Conservation (phyloP, 2,113 vertebrate genomes). For the Phoxinus phoxinus region DNA sequence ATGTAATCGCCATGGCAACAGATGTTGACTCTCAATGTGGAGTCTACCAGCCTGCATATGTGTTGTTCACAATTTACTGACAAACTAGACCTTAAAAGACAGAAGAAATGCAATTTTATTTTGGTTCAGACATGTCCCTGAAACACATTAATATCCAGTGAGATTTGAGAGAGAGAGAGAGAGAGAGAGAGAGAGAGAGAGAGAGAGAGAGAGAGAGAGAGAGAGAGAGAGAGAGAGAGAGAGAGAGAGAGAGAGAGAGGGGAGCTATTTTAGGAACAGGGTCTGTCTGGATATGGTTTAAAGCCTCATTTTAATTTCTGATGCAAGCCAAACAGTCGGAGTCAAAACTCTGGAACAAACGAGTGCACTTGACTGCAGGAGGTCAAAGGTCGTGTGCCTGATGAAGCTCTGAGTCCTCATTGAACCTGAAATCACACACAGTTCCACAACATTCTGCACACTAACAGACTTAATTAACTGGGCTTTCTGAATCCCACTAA, state of each 20-base stretch:
- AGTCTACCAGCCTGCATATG: not conserved
- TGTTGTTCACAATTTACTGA: slow-evolving; percentile 11
- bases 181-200: too few relatives aligned
- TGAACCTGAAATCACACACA: slow-evolving; percentile 13
- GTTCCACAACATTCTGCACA: slow-evolving; percentile 17
- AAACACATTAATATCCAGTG: slow-evolving; percentile 26
- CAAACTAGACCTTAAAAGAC: slow-evolving; percentile 10
- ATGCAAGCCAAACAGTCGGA: slow-evolving; percentile 24
- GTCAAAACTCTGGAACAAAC: slow-evolving; percentile 30
- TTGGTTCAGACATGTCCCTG: slow-evolving; percentile 10
- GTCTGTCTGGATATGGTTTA: not conserved
- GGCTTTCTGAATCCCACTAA: slow-evolving; percentile 22
- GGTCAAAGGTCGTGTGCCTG: slow-evolving; percentile 17
- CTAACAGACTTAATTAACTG: slow-evolving; percentile 33
- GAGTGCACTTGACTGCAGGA: not conserved
- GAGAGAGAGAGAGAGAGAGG: not conserved
- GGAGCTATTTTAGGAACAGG: slow-evolving; percentile 13
- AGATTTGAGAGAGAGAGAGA: not conserved
- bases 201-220: too few relatives aligned
- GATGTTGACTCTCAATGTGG: slow-evolving; percentile 8
- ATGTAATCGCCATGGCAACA: slow-evolving; percentile 25
- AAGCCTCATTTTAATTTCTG: slow-evolving; percentile 36
- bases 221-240: too few relatives aligned
- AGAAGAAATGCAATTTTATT: not conserved
- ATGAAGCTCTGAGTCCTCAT: not conserved